A percentile compares a stretch with the other conserved stretches of the same genome.
Evolutionary conservation across 2,888 invertebrate genomes (phyloP).

Genomic region (Julus scandinavius): DNA sequence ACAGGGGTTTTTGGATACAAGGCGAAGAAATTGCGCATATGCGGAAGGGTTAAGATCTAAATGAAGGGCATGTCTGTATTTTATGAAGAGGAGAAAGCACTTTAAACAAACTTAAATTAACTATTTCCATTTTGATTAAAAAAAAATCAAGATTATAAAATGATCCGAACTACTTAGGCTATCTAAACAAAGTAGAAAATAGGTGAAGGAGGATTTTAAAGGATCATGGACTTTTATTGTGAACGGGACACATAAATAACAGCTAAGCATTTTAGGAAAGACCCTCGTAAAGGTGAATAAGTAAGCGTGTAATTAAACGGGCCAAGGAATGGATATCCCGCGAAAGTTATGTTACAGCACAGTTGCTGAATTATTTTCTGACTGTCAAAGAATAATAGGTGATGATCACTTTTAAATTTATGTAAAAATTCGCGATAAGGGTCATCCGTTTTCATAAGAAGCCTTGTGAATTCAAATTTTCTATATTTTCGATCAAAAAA

Average conservation of each 20-base stretch:
- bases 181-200: slow-evolving; percentile 11
- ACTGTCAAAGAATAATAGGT: too few relatives aligned
- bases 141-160: slow-evolving; percentile 8
- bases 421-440: too few relatives aligned
- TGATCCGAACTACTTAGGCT: neutral
- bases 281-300: neutral
- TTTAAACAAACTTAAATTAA: slow-evolving; percentile 17
- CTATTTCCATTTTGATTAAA: slow-evolving; percentile 42
- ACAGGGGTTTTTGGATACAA: slow-evolving; percentile 7
- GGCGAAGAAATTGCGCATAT: neutral
- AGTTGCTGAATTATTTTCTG: neutral
- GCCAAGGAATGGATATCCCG: neutral
- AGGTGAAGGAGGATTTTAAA: slow-evolving; percentile 26
- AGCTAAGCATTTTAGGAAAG: neutral
- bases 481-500: too few relatives aligned
- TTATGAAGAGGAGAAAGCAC: neutral
- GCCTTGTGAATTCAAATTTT: too few relatives aligned
- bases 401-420: too few relatives aligned
- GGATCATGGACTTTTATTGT: slow-evolving; percentile 23
- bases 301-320: neutral
- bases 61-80: neutral
- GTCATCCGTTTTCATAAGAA: too few relatives aligned
- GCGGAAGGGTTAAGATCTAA: neutral
- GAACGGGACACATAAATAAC: neutral
- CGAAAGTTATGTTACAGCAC: neutral